phyloP scores from a whole-genome alignment of 2,113 vertebrate species.

The Melospiza melodia region DNA sequence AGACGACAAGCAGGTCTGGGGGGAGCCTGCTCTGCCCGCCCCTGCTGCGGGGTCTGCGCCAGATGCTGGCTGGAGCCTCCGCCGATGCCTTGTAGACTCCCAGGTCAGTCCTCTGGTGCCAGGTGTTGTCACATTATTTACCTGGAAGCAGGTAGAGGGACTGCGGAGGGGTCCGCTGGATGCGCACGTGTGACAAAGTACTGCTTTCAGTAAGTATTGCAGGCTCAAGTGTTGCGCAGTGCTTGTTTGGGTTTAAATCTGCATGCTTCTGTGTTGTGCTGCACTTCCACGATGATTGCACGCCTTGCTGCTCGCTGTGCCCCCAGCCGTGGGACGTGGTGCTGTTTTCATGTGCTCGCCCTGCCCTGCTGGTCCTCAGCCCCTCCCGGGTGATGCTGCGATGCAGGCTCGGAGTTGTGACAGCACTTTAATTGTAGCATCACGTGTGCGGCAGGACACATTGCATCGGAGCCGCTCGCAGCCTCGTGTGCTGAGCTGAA shows the following conservation, averaged over 20 bases:
- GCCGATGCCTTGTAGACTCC: background rate
- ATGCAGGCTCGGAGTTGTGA: background rate
- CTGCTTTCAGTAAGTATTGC: background rate
- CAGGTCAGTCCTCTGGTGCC: background rate
- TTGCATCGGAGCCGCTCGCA: background rate
- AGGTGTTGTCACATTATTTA: background rate
- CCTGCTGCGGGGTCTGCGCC: background rate
- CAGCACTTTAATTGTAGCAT: background rate
- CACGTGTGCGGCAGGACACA: background rate
- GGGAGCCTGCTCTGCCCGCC: background rate
- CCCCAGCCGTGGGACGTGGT: background rate
- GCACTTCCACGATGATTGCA: rapidly evolving
- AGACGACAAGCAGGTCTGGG: background rate
- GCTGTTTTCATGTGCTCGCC: background rate
- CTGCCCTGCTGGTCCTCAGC: background rate
- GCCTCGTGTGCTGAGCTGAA: rapidly evolving
- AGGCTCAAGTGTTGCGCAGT: background rate
- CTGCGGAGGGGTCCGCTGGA: background rate
- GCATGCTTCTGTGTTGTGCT: background rate
- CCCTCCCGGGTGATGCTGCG: background rate
- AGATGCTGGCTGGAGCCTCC: background rate
- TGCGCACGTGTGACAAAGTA: background rate
- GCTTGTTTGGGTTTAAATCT: background rate
- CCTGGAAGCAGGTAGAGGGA: background rate
- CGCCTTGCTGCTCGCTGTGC: background rate